Evolutionary conservation across 2,888 invertebrate species (phyloP), one percentile per base, ranked within the genome.

Genomic region (Drosophila birchii): DNA sequence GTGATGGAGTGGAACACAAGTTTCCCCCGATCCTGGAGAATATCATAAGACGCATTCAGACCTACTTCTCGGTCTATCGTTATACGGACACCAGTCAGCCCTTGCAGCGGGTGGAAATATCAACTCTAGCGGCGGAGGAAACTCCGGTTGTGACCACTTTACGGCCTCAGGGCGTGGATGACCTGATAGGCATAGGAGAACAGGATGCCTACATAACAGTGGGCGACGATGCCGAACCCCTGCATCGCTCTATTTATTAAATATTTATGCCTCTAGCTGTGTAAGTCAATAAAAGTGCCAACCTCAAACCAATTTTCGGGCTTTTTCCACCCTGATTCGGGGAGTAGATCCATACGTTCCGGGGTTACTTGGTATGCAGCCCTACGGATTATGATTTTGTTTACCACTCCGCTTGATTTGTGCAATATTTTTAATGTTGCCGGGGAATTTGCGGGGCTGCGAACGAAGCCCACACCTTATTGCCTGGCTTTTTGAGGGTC

Each of bases 21-120:
- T 95, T 96, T 89, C 96, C 96, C 8, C 95, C 95, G 1, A 91
- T 96, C 55, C 90, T 96, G 75, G 96, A 96, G 88, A 94, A 94
- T 78, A 90, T 96, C 44, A 94, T 95, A 8, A 96, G 96, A 88
- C 94, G 95, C 53, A 94, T 96, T 59, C 96, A 96, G 91, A 94
- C 95, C 0, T 93, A 95, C 79, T 95, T 95, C 92, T 96, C 96
- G 0, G 94, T 95, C n/a, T 95, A 95, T 81, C 92, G 94, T 58
- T 93, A 95, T 29, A 94, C 94, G 78, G 94, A 95, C 86, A 88
- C 94, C 75, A 93, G 93, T 86, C 78, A 93, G 75, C 93, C 93
- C 41, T 51, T 83, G 34, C 72, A 61, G 20, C 62, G 76, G 23
- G 72, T 81, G 23, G 78, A 82, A 32, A 23, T 29, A 11, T 58